These are phyloP conservation scores for Hirundo rustica DNA, from an alignment of 2,797 vertebrate species.

Conservation along the genomic window DNA sequence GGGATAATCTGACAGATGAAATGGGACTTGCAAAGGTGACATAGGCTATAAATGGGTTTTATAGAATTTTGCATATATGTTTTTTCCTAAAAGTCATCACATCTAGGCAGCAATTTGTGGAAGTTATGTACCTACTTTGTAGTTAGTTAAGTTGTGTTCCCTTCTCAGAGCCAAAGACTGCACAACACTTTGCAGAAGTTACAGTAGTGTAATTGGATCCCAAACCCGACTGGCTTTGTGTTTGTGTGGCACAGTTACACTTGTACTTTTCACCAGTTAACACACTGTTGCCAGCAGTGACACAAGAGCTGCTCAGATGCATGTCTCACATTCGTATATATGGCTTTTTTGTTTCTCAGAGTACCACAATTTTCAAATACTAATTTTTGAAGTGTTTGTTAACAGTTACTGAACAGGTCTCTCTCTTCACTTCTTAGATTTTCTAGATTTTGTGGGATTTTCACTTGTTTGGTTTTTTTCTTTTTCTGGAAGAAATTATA, in stretches of 20 bases:
- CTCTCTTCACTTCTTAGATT: not conserved
- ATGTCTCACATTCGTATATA: not conserved
- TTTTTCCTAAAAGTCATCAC: not conserved
- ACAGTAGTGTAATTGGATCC: not conserved
- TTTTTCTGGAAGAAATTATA: not conserved
- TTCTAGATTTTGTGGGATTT: not conserved
- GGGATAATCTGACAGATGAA: not conserved
- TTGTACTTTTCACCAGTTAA: not conserved
- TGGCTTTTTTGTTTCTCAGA: not conserved
- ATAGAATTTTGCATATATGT: not conserved
- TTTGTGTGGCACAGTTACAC: not conserved
- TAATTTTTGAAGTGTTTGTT: not conserved
- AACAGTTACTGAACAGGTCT: not conserved
- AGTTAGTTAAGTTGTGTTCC: not conserved
- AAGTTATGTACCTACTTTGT: not conserved
- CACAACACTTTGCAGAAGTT: not conserved
- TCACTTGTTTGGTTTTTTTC: not conserved
- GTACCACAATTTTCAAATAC: not conserved
- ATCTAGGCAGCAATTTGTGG: not conserved
- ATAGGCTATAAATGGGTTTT: not conserved
- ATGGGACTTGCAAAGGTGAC: not conserved
- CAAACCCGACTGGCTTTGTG: not conserved
- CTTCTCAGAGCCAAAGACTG: not conserved
- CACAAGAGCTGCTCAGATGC: not conserved
- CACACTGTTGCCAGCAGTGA: not conserved